Conservation (phyloP, 2,888 invertebrate species). For the Ischnura elegans region DNA sequence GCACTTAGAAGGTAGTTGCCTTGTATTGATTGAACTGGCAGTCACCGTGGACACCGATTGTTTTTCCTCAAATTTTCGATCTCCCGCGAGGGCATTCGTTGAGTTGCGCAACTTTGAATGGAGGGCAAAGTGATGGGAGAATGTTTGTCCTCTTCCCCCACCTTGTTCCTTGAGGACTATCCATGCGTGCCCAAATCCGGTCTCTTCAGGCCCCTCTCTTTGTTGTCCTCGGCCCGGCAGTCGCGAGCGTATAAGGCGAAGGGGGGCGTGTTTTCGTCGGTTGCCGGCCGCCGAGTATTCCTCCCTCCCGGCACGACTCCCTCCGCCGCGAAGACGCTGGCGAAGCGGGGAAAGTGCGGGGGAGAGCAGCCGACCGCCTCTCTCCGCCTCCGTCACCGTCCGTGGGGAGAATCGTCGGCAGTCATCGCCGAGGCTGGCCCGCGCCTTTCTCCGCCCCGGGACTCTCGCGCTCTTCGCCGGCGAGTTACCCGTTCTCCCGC, state of each 20-base stretch:
- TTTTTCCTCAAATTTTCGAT: not conserved
- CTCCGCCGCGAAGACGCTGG: not conserved
- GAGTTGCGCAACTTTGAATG: not conserved
- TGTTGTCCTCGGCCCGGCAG: not conserved
- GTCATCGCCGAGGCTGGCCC: not conserved
- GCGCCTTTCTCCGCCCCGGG: not conserved
- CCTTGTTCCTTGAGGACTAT: too few relatives aligned
- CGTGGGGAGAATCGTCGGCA: not conserved
- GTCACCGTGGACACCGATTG: too few relatives aligned
- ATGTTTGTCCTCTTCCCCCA: not conserved
- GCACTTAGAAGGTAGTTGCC: too few relatives aligned
- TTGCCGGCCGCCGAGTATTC: not conserved
- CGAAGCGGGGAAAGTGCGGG: not conserved
- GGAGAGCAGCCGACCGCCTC: not conserved
- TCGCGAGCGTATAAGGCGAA: not conserved
- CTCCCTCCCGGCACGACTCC: not conserved
- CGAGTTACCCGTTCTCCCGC: not conserved
- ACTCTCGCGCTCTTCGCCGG: not conserved
- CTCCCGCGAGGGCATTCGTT: not conserved
- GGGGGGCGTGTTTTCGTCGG: slow-evolving; percentile 13
- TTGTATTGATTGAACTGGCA: too few relatives aligned
- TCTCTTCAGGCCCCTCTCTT: not conserved
- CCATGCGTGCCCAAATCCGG: not conserved
- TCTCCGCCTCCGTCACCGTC: not conserved
- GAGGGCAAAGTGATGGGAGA: not conserved